Base-by-base conservation (phyloP, 2,888 invertebrate genomes). In the Leptopilina syphax region DNA sequence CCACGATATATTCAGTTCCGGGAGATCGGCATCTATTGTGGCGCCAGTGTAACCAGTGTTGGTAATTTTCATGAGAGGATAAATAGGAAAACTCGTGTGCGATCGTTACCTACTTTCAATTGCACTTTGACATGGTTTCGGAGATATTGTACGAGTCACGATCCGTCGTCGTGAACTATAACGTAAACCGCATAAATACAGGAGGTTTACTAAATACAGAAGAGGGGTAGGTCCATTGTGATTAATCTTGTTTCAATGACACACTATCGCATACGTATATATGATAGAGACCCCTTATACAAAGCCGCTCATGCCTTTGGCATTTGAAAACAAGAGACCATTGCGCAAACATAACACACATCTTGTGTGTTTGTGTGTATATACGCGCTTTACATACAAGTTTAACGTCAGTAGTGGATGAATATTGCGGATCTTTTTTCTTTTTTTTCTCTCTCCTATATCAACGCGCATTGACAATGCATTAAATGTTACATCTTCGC, bases 81-180 rank as follows among this genome's bases (percentile, higher is more conserved):
- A 73, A 73, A 57, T 73, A 73, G 70, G 70, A 54, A 73, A 73
- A 73, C 57, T 57, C 57, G 70, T 73, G 70, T 54, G 54, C 54
- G 54, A 70, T 70, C 24, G 70, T 70, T 70, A 70, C 70, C 73
- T 73, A 73, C 73, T 73, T 73, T 73, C 73, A 57, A 73, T 57
- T 73, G 73, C 57, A 73, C 73, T 73, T 73, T 73, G 73, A 73
- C 73, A 73, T 73, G 57, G 73, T 73, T 73, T 73, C 73, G 73
- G 73, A 54, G n/a, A 34, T 73, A 73, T 73, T 73, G 73, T 57
- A 57, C 73, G 57, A 73, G 57, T 73, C 73, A 73, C 57, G 73
- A 73, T 73, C 34, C 34, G 57, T 34, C 34, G 57, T 73, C 73
- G 70, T 70, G 70, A 70, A 70, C 70, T 70, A 67, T 12, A 18